These are phyloP conservation scores for Oryzias sinensis DNA, from an alignment of 2,797 vertebrate species.

Conservation along the genomic window DNA sequence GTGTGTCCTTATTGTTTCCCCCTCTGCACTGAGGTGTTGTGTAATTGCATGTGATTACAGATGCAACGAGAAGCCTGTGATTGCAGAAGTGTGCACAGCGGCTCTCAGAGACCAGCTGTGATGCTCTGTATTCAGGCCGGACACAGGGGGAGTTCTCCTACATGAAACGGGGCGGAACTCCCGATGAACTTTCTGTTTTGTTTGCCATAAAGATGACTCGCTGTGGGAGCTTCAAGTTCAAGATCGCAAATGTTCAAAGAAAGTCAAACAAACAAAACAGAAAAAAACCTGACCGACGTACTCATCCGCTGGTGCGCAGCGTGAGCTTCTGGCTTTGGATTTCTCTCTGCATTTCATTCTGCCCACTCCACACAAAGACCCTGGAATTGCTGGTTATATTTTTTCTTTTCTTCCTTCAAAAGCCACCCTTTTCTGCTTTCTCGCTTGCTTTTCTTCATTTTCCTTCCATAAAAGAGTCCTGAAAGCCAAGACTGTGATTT, in stretches of 20 bases:
- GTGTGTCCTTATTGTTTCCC: constrained; percentile 10
- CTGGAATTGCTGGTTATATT: constrained; percentile 52
- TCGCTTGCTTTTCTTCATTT: constrained; percentile 44
- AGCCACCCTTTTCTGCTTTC: constrained; percentile 29
- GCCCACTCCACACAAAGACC: constrained; percentile 31
- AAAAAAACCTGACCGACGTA: constrained; percentile 12
- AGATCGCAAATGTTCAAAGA: constrained; percentile 31
- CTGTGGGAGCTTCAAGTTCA: constrained; percentile 39
- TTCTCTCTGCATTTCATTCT: constrained; percentile 27
- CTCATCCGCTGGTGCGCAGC: constrained; percentile 29
- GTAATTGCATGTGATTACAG: constrained; percentile 66
- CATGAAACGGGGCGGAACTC: constrained; percentile 33
- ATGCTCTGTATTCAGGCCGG: constrained; percentile 20
- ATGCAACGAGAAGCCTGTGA: constrained; percentile 43
- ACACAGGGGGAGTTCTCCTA: constrained; percentile 40
- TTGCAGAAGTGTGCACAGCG: constrained; percentile 24
- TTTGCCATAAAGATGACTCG: constrained; percentile 48
- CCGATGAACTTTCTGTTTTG: constrained; percentile 41
- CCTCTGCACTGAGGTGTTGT: constrained; percentile 35
- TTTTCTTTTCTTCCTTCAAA: constrained; percentile 44
- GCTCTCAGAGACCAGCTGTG: constrained; percentile 37
- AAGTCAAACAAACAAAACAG: constrained; percentile 51
- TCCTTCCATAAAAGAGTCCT: constrained; percentile 41
- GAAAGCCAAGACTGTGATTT: constrained; percentile 55
- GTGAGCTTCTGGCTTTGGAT: constrained; percentile 35